phyloP scores from a whole-genome alignment of 92 coral and sea anemone genomes.

The Pocillopora meandrina region DNA sequence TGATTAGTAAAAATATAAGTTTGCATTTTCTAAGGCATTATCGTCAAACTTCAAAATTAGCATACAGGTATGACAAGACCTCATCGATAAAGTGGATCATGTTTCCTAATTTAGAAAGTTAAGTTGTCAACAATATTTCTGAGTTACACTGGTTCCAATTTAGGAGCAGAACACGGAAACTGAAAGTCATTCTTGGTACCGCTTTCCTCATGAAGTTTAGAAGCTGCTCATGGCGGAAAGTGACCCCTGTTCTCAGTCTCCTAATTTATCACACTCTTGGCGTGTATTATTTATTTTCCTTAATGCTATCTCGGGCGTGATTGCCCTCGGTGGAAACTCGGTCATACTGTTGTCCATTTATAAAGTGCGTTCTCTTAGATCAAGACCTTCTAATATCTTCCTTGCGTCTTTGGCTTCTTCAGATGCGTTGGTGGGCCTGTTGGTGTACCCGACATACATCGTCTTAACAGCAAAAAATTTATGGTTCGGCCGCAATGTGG shows the following conservation, averaged over 20 bases:
- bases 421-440: conserved; percentile 48
- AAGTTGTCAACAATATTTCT: not conserved
- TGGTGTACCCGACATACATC: conserved; percentile 54
- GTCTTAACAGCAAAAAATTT: conserved; percentile 8
- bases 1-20: not conserved
- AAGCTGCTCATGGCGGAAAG: not conserved
- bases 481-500: conserved; percentile 40
- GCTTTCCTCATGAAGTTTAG: not conserved
- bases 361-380: conserved; percentile 43
- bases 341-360: conserved; percentile 42
- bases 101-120: not conserved
- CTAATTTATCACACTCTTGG: conserved; percentile 19
- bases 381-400: conserved; percentile 40
- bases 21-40: not conserved
- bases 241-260: not conserved
- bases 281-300: conserved; percentile 28
- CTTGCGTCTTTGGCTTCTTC: conserved; percentile 53
- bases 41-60: not conserved
- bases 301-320: conserved; percentile 23
- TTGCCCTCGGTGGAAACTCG: conserved; percentile 44
- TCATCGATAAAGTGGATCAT: not conserved
- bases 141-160: not conserved
- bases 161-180: not conserved
- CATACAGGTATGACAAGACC: not conserved
- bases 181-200: not conserved